Conservation (phyloP, 2,888 invertebrate genomes). For the Mythimna vitellina region DNA sequence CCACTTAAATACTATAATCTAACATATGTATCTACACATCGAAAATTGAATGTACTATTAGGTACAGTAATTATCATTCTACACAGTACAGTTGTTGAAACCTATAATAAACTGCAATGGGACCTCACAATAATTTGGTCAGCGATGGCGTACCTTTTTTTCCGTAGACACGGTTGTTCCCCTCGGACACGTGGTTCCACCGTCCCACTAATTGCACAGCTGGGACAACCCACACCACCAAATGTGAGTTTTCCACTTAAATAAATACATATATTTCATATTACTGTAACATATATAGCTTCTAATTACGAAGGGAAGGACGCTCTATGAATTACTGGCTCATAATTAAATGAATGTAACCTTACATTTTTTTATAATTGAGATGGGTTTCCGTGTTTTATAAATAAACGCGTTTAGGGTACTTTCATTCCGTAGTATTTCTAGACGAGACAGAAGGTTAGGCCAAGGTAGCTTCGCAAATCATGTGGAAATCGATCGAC, state of each 20-base stretch:
- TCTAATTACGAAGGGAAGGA: slow-evolving; percentile 65
- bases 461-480: neutral
- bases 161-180: slow-evolving; percentile 79
- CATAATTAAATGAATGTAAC: slow-evolving; percentile 59
- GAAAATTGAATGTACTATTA: slow-evolving; percentile 48
- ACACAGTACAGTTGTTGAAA: slow-evolving; percentile 48
- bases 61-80: slow-evolving; percentile 33
- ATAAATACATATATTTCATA: slow-evolving; percentile 75
- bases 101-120: slow-evolving; percentile 57
- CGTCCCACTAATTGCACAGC: slow-evolving; percentile 89
- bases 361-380: slow-evolving; percentile 8
- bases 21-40: slow-evolving; percentile 1
- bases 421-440: neutral
- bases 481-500: slow-evolving; percentile 8
- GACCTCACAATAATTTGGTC: slow-evolving; percentile 68
- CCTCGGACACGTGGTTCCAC: slow-evolving; percentile 86
- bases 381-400: neutral
- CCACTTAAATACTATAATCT: slow-evolving; percentile 9
- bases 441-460: neutral
- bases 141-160: slow-evolving; percentile 63
- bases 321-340: slow-evolving; percentile 59
- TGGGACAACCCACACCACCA: slow-evolving; percentile 82
- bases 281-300: slow-evolving; percentile 55
- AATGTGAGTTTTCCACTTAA: slow-evolving; percentile 85
- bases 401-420: neutral